Conservation (phyloP, 2,888 invertebrate species). For the Oligia strigilis region DNA sequence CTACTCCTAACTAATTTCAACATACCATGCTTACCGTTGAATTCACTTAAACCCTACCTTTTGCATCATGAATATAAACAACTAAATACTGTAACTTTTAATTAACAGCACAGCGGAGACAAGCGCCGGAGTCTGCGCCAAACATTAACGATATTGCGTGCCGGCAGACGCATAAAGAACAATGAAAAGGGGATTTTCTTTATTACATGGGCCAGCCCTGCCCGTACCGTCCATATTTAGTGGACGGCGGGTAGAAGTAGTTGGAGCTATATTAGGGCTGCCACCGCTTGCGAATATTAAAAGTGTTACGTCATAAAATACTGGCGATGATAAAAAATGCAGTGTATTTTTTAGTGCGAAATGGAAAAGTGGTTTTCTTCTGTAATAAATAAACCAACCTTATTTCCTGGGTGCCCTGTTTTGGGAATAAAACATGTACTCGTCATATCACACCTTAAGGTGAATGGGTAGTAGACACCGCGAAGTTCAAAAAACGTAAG, state of each 20-base stretch:
- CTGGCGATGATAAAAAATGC: conserved; percentile 15
- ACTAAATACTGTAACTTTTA: conserved; percentile 59
- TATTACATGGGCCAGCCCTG: conserved; percentile 70
- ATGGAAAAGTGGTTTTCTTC: not conserved
- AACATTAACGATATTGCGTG: conserved; percentile 80
- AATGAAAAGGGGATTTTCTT: conserved; percentile 83
- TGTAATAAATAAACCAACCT: not conserved
- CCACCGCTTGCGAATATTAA: conserved; percentile 37
- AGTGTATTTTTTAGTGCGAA: not conserved
- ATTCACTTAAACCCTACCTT: conserved; percentile 32
- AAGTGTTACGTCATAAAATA: conserved; percentile 31
- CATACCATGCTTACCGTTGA: not conserved
- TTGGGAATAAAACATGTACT: not conserved
- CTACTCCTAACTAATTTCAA: not conserved
- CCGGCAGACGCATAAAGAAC: conserved; percentile 83
- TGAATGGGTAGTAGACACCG: no score
- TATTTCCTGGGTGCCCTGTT: not conserved
- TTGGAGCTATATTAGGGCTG: conserved; percentile 47
- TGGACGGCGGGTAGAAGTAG: conserved; percentile 43
- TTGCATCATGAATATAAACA: conserved; percentile 49
- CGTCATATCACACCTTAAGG: not conserved
- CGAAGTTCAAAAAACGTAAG: no score
- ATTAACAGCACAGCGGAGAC: conserved; percentile 60
- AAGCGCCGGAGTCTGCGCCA: conserved; percentile 48
- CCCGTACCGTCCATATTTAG: conserved; percentile 63